Conservation (phyloP, 2,888 invertebrate species). For the Actias luna region DNA sequence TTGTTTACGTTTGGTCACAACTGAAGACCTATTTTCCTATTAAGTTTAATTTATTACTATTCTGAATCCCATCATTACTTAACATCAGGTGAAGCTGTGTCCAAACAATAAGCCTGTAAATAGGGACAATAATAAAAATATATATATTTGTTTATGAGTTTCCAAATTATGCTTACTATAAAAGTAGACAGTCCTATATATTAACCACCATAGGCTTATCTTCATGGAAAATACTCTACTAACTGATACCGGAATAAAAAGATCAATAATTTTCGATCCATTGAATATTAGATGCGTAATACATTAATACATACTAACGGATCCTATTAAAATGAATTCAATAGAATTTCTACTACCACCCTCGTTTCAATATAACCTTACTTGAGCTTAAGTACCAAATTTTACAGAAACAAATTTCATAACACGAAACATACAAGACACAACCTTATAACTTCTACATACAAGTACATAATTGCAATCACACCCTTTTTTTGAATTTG, state of each 20-base stretch:
- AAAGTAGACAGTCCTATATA: background rate
- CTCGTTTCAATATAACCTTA: slow-evolving; percentile 6
- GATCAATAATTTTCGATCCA: background rate
- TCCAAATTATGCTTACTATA: background rate
- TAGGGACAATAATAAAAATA: too few relatives aligned
- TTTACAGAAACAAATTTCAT: slow-evolving; percentile 3
- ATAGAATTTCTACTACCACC: slow-evolving; percentile 1
- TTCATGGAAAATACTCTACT: too few relatives aligned
- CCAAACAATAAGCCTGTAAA: too few relatives aligned
- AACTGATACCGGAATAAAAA: background rate
- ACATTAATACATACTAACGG: background rate
- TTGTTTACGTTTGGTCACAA: too few relatives aligned
- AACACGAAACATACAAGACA: slow-evolving; percentile 21
- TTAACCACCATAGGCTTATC: too few relatives aligned
- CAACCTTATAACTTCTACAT: slow-evolving; percentile 36
- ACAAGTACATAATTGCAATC: slow-evolving; percentile 33
- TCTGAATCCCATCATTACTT: too few relatives aligned
- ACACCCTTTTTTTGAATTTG: slow-evolving; percentile 38
- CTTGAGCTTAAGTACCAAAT: slow-evolving; percentile 1
- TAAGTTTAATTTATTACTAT: too few relatives aligned
- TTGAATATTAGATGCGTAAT: background rate
- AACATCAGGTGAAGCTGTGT: too few relatives aligned
- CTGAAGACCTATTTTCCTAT: too few relatives aligned
- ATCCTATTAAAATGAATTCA: background rate
- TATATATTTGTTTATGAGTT: too few relatives aligned